Evolutionary conservation across 2,888 invertebrate genomes (phyloP).

Genomic region (Rosalia funebris): DNA sequence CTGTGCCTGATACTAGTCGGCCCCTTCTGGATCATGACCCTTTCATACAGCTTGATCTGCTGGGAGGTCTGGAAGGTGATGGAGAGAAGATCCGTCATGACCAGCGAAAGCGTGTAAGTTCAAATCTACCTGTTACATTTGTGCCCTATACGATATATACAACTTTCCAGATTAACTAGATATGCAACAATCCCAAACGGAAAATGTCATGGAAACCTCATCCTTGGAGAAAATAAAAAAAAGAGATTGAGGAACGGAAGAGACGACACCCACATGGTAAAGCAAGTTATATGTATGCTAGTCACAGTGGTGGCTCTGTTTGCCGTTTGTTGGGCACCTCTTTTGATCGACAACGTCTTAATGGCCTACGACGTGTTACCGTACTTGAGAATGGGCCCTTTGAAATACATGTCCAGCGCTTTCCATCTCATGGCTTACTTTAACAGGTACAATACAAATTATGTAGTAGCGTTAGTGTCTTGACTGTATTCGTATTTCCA

Average conservation of each 20-base stretch:
- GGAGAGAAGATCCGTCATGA: slow-evolving; percentile 69
- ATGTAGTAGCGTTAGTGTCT: neutral
- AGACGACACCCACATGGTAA: slow-evolving; percentile 56
- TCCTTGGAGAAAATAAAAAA: slow-evolving; percentile 30
- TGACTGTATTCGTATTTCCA: slow-evolving; percentile 54
- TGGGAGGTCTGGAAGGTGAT: slow-evolving; percentile 73
- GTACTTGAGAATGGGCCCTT: slow-evolving; percentile 64
- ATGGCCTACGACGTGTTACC: slow-evolving; percentile 70
- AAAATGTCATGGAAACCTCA: slow-evolving; percentile 31
- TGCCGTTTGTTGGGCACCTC: slow-evolving; percentile 76
- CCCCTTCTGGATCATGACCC: slow-evolving; percentile 73
- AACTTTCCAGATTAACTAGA: slow-evolving; percentile 39
- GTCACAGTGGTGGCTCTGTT: slow-evolving; percentile 76
- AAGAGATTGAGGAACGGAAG: slow-evolving; percentile 33
- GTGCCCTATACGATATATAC: too few relatives aligned
- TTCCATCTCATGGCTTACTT: slow-evolving; percentile 76
- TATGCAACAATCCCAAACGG: slow-evolving; percentile 34
- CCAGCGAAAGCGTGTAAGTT: slow-evolving; percentile 66
- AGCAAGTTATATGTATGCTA: slow-evolving; percentile 79
- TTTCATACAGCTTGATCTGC: slow-evolving; percentile 73
- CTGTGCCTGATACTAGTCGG: slow-evolving; percentile 70
- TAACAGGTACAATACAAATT: slow-evolving; percentile 66
- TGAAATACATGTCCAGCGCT: slow-evolving; percentile 71
- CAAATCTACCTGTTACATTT: too few relatives aligned
- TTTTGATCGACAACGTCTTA: slow-evolving; percentile 73